Conservation (phyloP, 2,113 vertebrate genomes). For the Pomatorhinus ruficollis region DNA sequence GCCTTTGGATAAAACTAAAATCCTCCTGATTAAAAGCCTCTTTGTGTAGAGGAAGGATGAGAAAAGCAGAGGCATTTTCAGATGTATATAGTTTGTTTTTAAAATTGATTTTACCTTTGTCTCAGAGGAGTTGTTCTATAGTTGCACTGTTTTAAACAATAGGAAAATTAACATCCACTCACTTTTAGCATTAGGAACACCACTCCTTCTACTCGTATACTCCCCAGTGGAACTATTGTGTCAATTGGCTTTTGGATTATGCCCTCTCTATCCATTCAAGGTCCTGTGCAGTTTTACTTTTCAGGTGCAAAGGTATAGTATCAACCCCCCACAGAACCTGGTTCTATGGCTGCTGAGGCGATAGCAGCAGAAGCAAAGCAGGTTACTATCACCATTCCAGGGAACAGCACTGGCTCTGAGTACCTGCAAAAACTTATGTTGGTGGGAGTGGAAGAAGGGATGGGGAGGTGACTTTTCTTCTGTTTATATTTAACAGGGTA, state of each 20-base stretch:
- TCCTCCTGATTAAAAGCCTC: background rate
- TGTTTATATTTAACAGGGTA: background rate
- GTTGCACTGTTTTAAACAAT: background rate
- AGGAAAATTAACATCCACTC: background rate
- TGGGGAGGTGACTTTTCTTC: background rate
- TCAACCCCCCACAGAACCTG: background rate
- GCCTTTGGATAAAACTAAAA: background rate
- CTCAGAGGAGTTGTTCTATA: background rate
- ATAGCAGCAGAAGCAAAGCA: background rate
- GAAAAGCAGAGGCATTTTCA: background rate
- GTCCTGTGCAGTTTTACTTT: background rate
- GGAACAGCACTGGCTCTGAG: rapidly evolving
- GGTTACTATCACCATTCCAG: background rate
- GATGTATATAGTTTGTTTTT: background rate
- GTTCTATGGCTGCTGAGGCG: background rate
- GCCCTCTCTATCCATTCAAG: background rate
- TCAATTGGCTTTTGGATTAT: background rate
- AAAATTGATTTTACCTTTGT: background rate
- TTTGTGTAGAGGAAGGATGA: background rate
- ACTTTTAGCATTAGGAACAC: background rate
- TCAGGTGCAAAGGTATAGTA: background rate
- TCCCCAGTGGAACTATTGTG: background rate
- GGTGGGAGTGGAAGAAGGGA: rapidly evolving
- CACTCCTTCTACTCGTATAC: background rate
- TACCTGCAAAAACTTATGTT: rapidly evolving